Evolutionary conservation across 23 tunicate species (phyloP).

Genomic region (Botrylloides violaceus): DNA sequence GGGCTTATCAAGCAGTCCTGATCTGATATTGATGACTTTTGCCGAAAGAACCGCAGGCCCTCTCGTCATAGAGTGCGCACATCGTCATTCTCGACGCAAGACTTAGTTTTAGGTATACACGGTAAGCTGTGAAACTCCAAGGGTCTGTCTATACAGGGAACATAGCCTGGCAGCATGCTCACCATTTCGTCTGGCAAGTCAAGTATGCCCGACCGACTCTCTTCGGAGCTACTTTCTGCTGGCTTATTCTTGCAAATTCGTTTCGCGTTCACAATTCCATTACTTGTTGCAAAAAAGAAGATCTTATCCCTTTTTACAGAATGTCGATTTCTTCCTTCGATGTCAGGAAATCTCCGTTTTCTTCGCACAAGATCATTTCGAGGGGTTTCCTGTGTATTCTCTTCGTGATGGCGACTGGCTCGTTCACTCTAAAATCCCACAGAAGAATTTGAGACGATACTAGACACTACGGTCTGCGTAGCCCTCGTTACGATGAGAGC

Average conservation of each 20-base stretch:
- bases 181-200: constrained; percentile 30
- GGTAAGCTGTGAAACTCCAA: too few species aligned
- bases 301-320: not conserved
- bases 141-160: too few species aligned
- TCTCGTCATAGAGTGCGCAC: too few species aligned
- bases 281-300: not conserved
- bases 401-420: not conserved
- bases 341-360: not conserved
- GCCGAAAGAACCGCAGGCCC: too few species aligned
- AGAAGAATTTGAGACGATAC: not conserved
- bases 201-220: not conserved
- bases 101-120: too few species aligned
- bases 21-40: too few species aligned
- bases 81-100: too few species aligned
- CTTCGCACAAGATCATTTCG: not conserved
- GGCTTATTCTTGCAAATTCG: not conserved
- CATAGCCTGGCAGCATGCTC: too few species aligned
- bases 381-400: not conserved
- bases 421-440: not conserved
- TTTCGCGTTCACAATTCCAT: not conserved
- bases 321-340: not conserved
- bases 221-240: not conserved
- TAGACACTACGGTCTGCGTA: too few species aligned
- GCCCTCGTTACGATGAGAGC: too few species aligned
- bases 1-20: too few species aligned